phyloP scores from a whole-genome alignment of 2,888 invertebrate genomes.

The Platycheirus albimanus region DNA sequence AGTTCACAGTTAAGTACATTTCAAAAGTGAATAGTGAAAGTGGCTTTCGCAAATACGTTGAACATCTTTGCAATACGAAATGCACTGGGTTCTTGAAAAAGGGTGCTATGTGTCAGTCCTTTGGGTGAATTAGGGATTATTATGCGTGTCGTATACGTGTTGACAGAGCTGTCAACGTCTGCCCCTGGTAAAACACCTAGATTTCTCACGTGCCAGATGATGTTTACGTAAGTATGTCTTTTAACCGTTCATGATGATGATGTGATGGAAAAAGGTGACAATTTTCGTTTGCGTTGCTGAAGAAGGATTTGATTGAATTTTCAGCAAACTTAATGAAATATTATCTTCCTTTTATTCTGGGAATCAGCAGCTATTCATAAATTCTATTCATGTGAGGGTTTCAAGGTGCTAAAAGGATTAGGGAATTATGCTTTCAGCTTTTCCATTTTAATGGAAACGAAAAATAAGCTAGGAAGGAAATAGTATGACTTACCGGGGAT shows the following conservation, averaged over 20 bases:
- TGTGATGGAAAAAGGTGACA: too few relatives aligned
- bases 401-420: conserved; percentile 53
- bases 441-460: conserved; percentile 8
- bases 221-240: conserved; percentile 37
- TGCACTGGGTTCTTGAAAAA: neutral
- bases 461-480: conserved; percentile 5
- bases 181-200: conserved; percentile 37
- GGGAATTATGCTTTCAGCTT: neutral
- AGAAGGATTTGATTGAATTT: conserved; percentile 65
- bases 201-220: conserved; percentile 50
- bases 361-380: conserved; percentile 45
- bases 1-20: conserved; percentile 25
- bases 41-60: conserved; percentile 50
- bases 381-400: conserved; percentile 11
- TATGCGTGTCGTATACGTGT: conserved; percentile 63
- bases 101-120: conserved; percentile 46
- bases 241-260: conserved; percentile 50
- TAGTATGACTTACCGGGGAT: neutral
- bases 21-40: conserved; percentile 5
- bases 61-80: conserved; percentile 58
- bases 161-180: conserved; percentile 58
- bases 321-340: conserved; percentile 45
- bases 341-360: conserved; percentile 5
- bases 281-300: conserved; percentile 44
- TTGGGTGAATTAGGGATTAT: conserved; percentile 56